Percentiles rank a stretch among this genome's conserved stretches.
phyloP scores from a whole-genome alignment of 2,113 vertebrate genomes.

The Zosterops pallidus region DNA sequence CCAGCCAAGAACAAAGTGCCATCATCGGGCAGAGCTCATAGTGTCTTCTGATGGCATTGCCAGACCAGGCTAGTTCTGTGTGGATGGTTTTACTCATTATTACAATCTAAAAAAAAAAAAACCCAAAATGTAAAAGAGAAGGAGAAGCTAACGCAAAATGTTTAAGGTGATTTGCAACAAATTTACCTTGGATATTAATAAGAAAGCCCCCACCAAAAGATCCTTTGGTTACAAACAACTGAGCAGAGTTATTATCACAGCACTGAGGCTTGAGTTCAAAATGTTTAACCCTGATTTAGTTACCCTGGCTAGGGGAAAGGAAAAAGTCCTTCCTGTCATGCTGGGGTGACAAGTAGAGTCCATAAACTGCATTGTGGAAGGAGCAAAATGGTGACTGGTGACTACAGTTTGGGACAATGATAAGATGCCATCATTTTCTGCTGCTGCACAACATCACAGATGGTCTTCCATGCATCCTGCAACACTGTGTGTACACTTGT shows the following conservation, averaged over 20 bases:
- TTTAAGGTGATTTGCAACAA: background rate
- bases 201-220: background rate
- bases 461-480: background rate
- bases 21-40: background rate
- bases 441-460: background rate
- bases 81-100: background rate
- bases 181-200: background rate
- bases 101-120: background rate
- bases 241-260: background rate
- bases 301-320: background rate
- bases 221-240: background rate
- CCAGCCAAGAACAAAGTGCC: rapidly evolving
- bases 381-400: background rate
- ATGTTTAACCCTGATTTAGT: background rate
- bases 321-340: background rate
- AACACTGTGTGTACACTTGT: background rate
- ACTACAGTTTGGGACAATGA: rapidly evolving
- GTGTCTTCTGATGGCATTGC: background rate
- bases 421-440: background rate
- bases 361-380: background rate
- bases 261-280: background rate
- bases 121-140: background rate
- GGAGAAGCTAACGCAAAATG: background rate
- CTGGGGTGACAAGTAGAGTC: background rate
- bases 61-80: background rate